A percentile compares a stretch with the other conserved stretches of the same genome.
Conservation (phyloP, 2,888 invertebrate genomes). For the Rhogogaster chlorosoma region DNA sequence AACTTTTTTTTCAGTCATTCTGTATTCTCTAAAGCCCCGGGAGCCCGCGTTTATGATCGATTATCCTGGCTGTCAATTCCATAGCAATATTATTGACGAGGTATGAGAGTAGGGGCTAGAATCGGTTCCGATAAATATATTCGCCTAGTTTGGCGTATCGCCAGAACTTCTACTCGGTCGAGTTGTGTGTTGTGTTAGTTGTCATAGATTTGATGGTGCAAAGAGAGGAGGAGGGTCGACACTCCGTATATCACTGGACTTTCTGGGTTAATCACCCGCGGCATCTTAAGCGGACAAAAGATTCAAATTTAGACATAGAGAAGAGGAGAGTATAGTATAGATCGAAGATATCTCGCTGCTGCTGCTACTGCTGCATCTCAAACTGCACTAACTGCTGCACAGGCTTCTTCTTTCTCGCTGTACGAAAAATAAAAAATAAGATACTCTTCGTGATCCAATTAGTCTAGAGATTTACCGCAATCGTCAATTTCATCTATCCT, state of each 20-base stretch:
- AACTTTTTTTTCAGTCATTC: neutral
- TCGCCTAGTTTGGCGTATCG: neutral
- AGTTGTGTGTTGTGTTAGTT: slow-evolving; percentile 10
- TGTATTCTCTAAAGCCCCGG: neutral
- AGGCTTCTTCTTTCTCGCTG: neutral
- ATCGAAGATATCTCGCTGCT: neutral
- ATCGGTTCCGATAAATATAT: slow-evolving; percentile 25
- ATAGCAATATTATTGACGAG: neutral
- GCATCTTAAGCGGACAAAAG: slow-evolving; percentile 46
- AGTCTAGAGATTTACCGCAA: too few relatives aligned
- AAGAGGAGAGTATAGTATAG: neutral
- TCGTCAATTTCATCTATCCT: neutral
- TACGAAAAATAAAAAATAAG: neutral
- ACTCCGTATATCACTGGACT: slow-evolving; percentile 65
- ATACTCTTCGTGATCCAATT: too few relatives aligned
- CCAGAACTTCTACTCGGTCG: neutral
- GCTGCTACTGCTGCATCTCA: neutral
- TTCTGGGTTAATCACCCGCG: slow-evolving; percentile 67
- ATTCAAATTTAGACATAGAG: slow-evolving; percentile 46
- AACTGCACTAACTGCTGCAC: neutral
- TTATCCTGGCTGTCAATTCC: neutral
- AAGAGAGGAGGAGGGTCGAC: slow-evolving; percentile 58
- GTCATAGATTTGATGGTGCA: slow-evolving; percentile 40
- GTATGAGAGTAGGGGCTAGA: neutral
- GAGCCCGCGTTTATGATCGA: neutral